These are phyloP conservation scores for Heliconius hortense DNA, from an alignment of 2,888 invertebrate species.

Conservation along the genomic window DNA sequence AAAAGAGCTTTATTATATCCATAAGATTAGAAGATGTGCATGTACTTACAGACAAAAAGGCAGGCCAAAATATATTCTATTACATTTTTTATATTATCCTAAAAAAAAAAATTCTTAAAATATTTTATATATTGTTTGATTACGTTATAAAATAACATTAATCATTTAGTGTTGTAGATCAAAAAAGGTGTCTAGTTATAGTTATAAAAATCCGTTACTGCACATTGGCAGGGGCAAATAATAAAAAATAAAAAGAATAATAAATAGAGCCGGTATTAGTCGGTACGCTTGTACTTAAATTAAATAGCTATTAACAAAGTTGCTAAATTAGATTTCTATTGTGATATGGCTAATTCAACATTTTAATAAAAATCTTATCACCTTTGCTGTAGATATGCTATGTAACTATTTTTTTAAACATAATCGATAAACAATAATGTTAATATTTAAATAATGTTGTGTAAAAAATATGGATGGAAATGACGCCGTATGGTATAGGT, in stretches of 20 bases:
- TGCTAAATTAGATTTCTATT: constrained; percentile 22
- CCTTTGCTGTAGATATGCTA: not conserved
- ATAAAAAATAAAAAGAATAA: constrained; percentile 54
- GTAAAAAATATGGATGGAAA: not conserved
- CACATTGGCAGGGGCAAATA: constrained; percentile 54
- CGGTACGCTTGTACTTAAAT: constrained; percentile 35
- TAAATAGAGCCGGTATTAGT: constrained; percentile 58
- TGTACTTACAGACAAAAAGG: no score
- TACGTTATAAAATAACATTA: no score
- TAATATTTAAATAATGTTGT: not conserved
- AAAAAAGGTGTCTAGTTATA: no score
- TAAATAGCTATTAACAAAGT: constrained; percentile 1
- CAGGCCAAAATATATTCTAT: no score
- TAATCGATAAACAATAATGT: not conserved
- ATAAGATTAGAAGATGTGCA: no score
- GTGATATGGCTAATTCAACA: not conserved
- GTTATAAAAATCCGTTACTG: no score
- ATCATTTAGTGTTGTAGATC: no score
- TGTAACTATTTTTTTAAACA: not conserved
- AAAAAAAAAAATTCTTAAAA: no score
- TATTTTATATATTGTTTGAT: no score
- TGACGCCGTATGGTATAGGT: not conserved
- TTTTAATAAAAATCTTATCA: not conserved
- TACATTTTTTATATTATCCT: no score
- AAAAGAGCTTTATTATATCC: no score